Conservation (phyloP, 2,797 vertebrate genomes). For the Hyperoplus lanceolatus region DNA sequence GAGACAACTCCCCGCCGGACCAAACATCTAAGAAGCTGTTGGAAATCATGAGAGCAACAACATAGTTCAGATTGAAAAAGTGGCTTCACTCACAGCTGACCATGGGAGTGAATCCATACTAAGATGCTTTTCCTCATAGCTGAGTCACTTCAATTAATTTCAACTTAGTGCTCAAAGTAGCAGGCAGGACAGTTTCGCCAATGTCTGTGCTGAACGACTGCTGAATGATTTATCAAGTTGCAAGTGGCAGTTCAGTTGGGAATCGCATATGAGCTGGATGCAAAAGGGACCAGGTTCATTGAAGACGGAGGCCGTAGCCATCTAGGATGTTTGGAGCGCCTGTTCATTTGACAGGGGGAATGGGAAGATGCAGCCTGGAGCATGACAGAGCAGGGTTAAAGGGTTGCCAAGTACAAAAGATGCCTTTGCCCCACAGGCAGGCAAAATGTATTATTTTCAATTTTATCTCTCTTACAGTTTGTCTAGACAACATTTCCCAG, state of each 20-base stretch:
- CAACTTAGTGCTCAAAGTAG: slow-evolving; percentile 53
- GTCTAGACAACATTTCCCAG: slow-evolving; percentile 36
- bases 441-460: slow-evolving; percentile 30
- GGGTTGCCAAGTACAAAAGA: slow-evolving; percentile 28
- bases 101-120: slow-evolving; percentile 59
- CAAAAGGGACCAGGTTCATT: slow-evolving; percentile 31
- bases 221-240: slow-evolving; percentile 74
- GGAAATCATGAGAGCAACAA: slow-evolving; percentile 35
- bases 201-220: slow-evolving; percentile 71
- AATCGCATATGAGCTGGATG: slow-evolving; percentile 57
- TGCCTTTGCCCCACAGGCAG: slow-evolving; percentile 21
- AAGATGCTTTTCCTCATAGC: slow-evolving; percentile 64
- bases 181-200: slow-evolving; percentile 42
- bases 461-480: slow-evolving; percentile 9
- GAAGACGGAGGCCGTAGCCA: slow-evolving; percentile 2
- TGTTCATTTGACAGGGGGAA: slow-evolving; percentile 44
- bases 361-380: slow-evolving; percentile 16
- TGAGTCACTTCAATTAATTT: slow-evolving; percentile 62
- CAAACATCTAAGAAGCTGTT: slow-evolving; percentile 38
- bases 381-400: slow-evolving; percentile 22
- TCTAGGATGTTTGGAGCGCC: slow-evolving; percentile 43
- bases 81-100: slow-evolving; percentile 39
- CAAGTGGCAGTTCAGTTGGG: slow-evolving; percentile 56
- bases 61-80: slow-evolving; percentile 43
- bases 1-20: slow-evolving; percentile 22